Evolutionary conservation across 2,113 vertebrate genomes (phyloP), one percentile per base, ranked within the genome.

Genomic region (Menura novaehollandiae): DNA sequence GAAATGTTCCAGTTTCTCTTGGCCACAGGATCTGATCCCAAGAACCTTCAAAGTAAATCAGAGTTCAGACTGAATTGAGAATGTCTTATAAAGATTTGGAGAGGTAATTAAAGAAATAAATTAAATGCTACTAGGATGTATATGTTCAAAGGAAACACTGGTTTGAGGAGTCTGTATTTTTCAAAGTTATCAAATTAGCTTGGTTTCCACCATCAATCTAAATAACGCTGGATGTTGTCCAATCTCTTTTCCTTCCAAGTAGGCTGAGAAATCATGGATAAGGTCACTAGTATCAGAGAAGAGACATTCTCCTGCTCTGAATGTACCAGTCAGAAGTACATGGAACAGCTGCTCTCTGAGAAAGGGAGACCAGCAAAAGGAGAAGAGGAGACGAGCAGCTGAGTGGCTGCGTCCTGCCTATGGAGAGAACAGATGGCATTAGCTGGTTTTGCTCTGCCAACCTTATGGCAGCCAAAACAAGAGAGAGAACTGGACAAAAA

Each of bases 361-460:
- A 72, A 60, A 32, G 19, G 7, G 6, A 77, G 18, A 46, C 26
- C 15, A 33, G 59, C 35, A 84, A 86, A 76, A 84, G 28, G 15
- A 76, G 56, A 39, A 27, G 62, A 87, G 35, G n/a, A 75, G 15
- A 56, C 13, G 21, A 81, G 26, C 24, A 47, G 47, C 22, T 20
- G 11, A 41, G 28, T 15, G n/a, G 17, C 24, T 0, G 0, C 1
- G 11, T 74, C 55, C 26, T 5, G 0, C 3, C 6, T 23, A 12
- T 0, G 0, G 35, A 89, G 6, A 13, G 14, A 86, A 66, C 22
- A 86, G 49, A 3, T 39, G 32, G n/a, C 46, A 66, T 56, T 19
- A 75, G 19, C 10, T 46, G 66, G 19, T 60, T 87, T 85, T 60
- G 11, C 52, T 87, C 56, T 76, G 26, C 23, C 35, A 76, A 37